Percentiles rank a stretch among this genome's conserved stretches.
Evolutionary conservation across 2,797 vertebrate species (phyloP).

Genomic region (Diglossa cyanea): DNA sequence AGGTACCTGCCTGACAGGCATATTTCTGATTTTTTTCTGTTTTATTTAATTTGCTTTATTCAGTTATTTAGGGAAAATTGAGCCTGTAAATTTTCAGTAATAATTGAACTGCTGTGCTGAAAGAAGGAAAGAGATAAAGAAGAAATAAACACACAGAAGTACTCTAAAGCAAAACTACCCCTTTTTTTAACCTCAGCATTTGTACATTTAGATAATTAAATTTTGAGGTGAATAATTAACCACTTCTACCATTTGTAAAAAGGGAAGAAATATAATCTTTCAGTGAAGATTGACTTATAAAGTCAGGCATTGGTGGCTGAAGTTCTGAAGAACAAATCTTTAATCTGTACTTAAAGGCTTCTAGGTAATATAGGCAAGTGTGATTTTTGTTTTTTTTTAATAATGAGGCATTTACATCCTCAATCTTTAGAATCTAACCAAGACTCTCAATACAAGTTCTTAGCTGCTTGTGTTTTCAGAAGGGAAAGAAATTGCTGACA

Average conservation of each 20-base stretch:
- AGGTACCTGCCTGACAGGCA: constrained; percentile 29
- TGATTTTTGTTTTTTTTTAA: neutral
- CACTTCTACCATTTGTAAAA: neutral
- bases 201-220: neutral
- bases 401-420: neutral
- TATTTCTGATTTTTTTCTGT: neutral
- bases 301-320: neutral
- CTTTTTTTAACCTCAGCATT: neutral
- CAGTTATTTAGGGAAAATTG: constrained; percentile 35
- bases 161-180: neutral
- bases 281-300: neutral
- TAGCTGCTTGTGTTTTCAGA: neutral
- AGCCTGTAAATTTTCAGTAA: constrained; percentile 38
- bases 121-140: neutral
- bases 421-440: neutral
- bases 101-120: neutral
- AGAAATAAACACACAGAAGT: neutral
- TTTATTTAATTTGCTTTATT: constrained; percentile 58
- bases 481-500: neutral
- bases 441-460: neutral
- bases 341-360: neutral
- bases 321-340: neutral
- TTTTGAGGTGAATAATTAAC: neutral
- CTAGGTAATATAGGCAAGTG: neutral
- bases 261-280: neutral